Evolutionary conservation across 2,888 invertebrate species (phyloP).

Genomic region (Eurois occulta): DNA sequence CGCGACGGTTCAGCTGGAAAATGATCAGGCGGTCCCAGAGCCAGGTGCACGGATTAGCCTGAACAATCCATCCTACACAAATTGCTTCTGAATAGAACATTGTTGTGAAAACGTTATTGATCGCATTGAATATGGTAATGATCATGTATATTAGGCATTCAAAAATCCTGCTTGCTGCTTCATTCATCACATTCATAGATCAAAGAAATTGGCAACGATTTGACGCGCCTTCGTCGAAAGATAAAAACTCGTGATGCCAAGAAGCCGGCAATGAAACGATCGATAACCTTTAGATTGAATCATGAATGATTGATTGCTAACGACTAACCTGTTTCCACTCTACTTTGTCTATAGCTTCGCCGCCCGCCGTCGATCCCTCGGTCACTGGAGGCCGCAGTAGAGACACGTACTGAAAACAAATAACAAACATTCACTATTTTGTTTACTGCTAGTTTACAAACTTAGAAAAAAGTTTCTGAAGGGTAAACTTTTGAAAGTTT

Average conservation of each 20-base stretch:
- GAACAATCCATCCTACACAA: slow-evolving; percentile 43
- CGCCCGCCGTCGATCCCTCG: slow-evolving; percentile 91
- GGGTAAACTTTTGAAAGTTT: slow-evolving; percentile 6
- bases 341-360: slow-evolving; percentile 94
- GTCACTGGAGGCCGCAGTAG: slow-evolving; percentile 95
- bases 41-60: slow-evolving; percentile 49
- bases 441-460: slow-evolving; percentile 15
- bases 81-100: slow-evolving; percentile 51
- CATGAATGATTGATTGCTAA: slow-evolving; percentile 73
- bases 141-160: slow-evolving; percentile 49
- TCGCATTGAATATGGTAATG: slow-evolving; percentile 48
- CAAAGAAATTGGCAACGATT: slow-evolving; percentile 66
- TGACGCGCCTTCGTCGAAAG: slow-evolving; percentile 43
- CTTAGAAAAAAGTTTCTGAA: slow-evolving; percentile 14
- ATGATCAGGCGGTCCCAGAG: slow-evolving; percentile 19
- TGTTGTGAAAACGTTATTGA: slow-evolving; percentile 50
- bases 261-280: slow-evolving; percentile 68
- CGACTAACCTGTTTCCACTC: slow-evolving; percentile 97
- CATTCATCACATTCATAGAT: slow-evolving; percentile 60
- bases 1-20: slow-evolving; percentile 32
- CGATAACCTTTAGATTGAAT: slow-evolving; percentile 70
- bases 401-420: slow-evolving; percentile 94
- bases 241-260: slow-evolving; percentile 68
- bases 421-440: slow-evolving; percentile 50
- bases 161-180: slow-evolving; percentile 41